Evolutionary conservation across 2,797 vertebrate genomes (phyloP).

Genomic region (Malurus leucopterus): DNA sequence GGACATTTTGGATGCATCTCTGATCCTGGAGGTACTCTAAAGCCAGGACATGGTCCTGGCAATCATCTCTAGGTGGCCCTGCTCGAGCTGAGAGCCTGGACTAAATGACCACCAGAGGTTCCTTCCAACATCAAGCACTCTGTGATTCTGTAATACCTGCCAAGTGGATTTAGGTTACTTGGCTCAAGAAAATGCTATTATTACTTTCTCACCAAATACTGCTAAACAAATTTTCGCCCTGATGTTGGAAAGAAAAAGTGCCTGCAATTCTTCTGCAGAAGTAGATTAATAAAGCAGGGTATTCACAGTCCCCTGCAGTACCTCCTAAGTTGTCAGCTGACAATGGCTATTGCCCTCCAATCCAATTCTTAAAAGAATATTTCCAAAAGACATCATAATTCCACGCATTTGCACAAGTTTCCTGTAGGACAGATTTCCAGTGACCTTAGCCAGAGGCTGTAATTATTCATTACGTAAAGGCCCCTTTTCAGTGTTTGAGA

Average conservation of each 20-base stretch:
- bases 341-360: neutral
- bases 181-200: neutral
- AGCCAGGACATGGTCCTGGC: neutral
- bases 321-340: neutral
- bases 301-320: neutral
- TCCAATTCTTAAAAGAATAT: neutral
- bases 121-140: neutral
- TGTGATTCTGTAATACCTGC: neutral
- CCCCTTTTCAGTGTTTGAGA: neutral
- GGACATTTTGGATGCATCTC: neutral
- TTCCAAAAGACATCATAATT: conserved; percentile 9
- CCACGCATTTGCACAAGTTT: neutral
- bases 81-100: neutral
- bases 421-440: neutral
- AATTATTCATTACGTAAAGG: conserved; percentile 5
- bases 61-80: neutral
- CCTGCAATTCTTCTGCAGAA: neutral
- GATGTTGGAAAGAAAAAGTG: neutral
- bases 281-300: neutral
- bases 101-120: neutral
- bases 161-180: neutral
- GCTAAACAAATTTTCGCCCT: neutral
- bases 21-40: neutral
- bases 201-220: neutral
- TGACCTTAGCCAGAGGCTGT: neutral